Conservation (phyloP, 2,113 vertebrate genomes). For the Albula glossodonta region DNA sequence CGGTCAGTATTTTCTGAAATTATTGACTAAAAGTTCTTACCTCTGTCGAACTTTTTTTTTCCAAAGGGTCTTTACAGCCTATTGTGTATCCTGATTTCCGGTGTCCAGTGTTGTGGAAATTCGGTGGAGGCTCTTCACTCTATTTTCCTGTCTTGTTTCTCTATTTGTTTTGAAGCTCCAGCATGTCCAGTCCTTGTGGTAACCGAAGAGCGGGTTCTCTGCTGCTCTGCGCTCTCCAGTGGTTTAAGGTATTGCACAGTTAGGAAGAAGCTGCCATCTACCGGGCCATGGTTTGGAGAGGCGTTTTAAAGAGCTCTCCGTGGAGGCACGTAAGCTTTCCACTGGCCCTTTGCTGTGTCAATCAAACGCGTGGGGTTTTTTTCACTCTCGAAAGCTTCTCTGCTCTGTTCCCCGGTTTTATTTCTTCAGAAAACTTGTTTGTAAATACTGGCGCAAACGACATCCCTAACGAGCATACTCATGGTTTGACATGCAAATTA, state of each 20-base stretch:
- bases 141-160: constrained; percentile 13
- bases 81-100: constrained; percentile 17
- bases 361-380: constrained; percentile 68
- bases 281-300: constrained; percentile 66
- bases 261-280: constrained; percentile 79
- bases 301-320: constrained; percentile 87
- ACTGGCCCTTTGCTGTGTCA: constrained; percentile 79
- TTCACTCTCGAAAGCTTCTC: constrained; percentile 8
- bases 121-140: not conserved
- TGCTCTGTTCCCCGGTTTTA: not conserved
- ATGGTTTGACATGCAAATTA: not conserved
- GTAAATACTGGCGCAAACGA: constrained; percentile 29
- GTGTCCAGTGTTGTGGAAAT: constrained; percentile 4
- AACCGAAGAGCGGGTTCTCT: constrained; percentile 36
- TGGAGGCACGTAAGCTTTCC: constrained; percentile 69
- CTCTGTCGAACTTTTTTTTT: constrained; percentile 31
- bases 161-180: not conserved
- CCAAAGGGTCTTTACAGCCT: not conserved
- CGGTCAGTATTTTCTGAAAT: not conserved
- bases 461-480: not conserved
- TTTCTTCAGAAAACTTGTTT: constrained; percentile 14
- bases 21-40: constrained; percentile 41
- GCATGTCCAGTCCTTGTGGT: constrained; percentile 40
- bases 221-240: constrained; percentile 28
- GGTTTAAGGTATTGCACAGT: constrained; percentile 50